Base-by-base conservation (phyloP, 1,140 invertebrate genomes). In the Arion vulgaris region DNA sequence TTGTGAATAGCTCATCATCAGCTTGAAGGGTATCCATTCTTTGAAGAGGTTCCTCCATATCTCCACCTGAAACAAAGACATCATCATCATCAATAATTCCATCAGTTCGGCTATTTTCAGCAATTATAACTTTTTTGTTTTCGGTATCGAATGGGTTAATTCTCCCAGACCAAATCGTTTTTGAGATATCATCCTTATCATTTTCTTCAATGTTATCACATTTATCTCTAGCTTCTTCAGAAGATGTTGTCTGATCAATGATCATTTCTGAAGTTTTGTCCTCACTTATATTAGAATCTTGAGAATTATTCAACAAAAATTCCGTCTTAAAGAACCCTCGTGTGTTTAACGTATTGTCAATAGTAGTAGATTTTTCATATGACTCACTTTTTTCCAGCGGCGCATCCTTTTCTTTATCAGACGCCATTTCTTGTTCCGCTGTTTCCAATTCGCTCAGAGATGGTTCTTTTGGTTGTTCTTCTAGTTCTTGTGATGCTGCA, bases 71-170 rank as follows among this genome's bases (percentile, higher is more conserved):
- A 26, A 57, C 36, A n/a, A 71, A 32, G 51, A 80, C 68, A 38
- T 69, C n/a, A 23, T 80, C n/a, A 23, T 80, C 79, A 26, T 80
- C 79, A 57, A 57, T 28, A n/a, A 34, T 80, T 39, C 9, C 32
- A 15, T 1, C 66, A 49, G 66, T 36, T 1, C 45, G 34, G 28
- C 41, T 39, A 28, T 34, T 79, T 15, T 23, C 7, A 5, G 36
- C 53, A 1, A n/a, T 32, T 15, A 2, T 28, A 4, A 28, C 38
- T 5, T 68, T 57, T 41, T 51, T 2, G 36, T 23, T 51, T n/a
- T 72, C 41, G 34, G n/a, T n/a, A 39, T 49, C 32, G 41, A 80
- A 80, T 4, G 79, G 79, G 41, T 80, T 80, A 66, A 80, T 41
- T 38, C 79, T 34, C 9, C 45, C 79, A 23, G 38, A 34, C 66